Evolutionary conservation across 2,888 invertebrate genomes (phyloP), one percentile per base, ranked within the genome.

Genomic region (Ptilodon capucinus): DNA sequence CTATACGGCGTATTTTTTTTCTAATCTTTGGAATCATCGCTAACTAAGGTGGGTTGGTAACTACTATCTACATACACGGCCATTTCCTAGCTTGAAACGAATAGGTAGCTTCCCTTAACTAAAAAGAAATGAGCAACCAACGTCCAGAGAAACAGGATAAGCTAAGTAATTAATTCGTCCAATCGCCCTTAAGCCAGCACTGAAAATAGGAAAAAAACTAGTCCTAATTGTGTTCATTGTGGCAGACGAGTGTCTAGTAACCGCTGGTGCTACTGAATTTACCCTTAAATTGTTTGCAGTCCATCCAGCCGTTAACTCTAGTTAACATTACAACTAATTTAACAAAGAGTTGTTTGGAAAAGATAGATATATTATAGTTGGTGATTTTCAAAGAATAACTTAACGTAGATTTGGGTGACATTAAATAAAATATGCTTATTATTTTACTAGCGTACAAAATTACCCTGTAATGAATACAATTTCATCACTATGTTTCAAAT

Each of bases 121-220:
- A n/a, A 32, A 13, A 32, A 6, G 13, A 32, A 32, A n/a, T n/a
- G 14, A 32, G 14, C 30, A 32, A 32, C n/a, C 1, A 13, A 13
- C 13, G 13, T 21, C 34, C 23, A 36, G 25, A 28, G 19, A 21
- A 42, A 18, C 28, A 42, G 17, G 14, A 16, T 17, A 17, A 43
- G 44, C 36, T 50, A 53, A 57, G 41, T 60, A 60, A 60, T 60
- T 57, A 47, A 49, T 50, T 55, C 25, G 40, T 55, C 23, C 42
- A 39, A 42, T 62, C 57, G 25, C 46, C 48, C 44, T 40, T 48
- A 49, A 60, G 51, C 60, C 46, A 44, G 40, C 42, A 51, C 54
- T 46, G 44, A 44, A 40, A 51, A 56, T 13, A 39, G 39, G 46
- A 54, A 42, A 63, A 60, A 55, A 60, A 23, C 23, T 25, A 25